phyloP scores from a whole-genome alignment of 2,888 invertebrate species.

The Crioceris asparagi region DNA sequence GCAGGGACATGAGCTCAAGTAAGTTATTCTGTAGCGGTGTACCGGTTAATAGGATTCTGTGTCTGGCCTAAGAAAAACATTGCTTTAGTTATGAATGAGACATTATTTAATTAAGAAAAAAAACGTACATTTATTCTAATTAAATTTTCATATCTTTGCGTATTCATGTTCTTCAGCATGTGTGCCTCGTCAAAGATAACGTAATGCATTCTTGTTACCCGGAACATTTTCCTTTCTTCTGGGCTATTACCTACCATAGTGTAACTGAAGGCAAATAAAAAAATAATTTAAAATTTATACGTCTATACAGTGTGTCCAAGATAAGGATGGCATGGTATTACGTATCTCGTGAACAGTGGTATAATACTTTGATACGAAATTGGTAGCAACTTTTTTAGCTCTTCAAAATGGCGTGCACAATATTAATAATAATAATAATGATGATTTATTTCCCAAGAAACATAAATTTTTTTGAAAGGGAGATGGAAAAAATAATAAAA shows the following conservation, averaged over 20 bases:
- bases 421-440: no score
- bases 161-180: conserved; percentile 96
- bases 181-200: conserved; percentile 96
- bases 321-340: no score
- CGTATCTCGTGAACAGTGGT: no score
- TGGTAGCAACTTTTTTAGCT: no score
- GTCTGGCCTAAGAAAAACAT: conserved; percentile 61
- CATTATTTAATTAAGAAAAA: background rate
- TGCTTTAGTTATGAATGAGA: no score
- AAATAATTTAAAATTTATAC: no score
- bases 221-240: conserved; percentile 84
- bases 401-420: no score
- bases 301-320: no score
- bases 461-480: no score
- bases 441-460: no score
- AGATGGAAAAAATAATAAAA: no score
- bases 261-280: conserved; percentile 36
- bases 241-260: conserved; percentile 75
- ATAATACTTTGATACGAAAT: no score
- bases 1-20: conserved; percentile 86
- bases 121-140: conserved; percentile 57
- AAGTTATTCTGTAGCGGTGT: conserved; percentile 96
- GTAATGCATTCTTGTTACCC: conserved; percentile 81
- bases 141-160: conserved; percentile 79
- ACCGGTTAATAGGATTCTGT: conserved; percentile 83